Evolutionary conservation across 1,140 invertebrate species (phyloP).

Genomic region (Macrostomum lignano): DNA sequence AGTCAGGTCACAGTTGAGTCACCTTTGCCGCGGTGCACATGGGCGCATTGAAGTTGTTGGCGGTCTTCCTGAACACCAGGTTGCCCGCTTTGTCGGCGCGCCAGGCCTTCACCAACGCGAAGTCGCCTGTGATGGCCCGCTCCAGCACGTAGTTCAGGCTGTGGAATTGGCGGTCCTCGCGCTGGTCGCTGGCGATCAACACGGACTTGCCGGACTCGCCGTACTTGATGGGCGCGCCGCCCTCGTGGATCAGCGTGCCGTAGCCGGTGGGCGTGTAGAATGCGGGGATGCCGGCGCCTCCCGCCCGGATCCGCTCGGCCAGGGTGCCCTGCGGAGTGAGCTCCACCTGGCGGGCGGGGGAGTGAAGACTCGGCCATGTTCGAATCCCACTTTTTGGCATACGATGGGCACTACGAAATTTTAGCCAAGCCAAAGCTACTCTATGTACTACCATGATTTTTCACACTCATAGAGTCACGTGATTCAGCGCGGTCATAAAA

Average conservation of each 20-base stretch:
- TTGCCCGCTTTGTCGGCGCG: constrained; percentile 78
- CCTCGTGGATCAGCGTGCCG: constrained; percentile 73
- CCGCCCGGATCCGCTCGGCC: constrained; percentile 64
- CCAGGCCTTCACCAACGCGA: constrained; percentile 78
- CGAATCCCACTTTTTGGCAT: too few relatives aligned
- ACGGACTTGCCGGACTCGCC: constrained; percentile 27
- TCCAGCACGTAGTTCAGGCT: constrained; percentile 70
- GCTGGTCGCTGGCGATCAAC: constrained; percentile 26
- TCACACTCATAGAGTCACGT: too few relatives aligned
- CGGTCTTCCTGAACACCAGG: constrained; percentile 58
- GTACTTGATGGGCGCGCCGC: constrained; percentile 70
- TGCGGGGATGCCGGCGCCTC: constrained; percentile 83
- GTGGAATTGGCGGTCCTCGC: constrained; percentile 43
- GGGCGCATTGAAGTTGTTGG: constrained; percentile 69
- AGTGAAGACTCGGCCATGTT: too few relatives aligned
- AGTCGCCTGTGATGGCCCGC: constrained; percentile 76
- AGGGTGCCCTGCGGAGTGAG: constrained; percentile 41
- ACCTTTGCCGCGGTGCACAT: constrained; percentile 63
- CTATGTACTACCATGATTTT: too few relatives aligned
- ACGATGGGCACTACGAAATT: too few relatives aligned
- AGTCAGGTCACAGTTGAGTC: too few relatives aligned
- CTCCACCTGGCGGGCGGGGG: too few relatives aligned
- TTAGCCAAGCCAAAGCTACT: too few relatives aligned
- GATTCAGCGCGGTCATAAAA: too few relatives aligned
- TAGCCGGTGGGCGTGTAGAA: constrained; percentile 86